Evolutionary conservation across 2,113 vertebrate species (phyloP), one percentile per base, ranked within the genome.

Genomic region (Madoqua kirkii): DNA sequence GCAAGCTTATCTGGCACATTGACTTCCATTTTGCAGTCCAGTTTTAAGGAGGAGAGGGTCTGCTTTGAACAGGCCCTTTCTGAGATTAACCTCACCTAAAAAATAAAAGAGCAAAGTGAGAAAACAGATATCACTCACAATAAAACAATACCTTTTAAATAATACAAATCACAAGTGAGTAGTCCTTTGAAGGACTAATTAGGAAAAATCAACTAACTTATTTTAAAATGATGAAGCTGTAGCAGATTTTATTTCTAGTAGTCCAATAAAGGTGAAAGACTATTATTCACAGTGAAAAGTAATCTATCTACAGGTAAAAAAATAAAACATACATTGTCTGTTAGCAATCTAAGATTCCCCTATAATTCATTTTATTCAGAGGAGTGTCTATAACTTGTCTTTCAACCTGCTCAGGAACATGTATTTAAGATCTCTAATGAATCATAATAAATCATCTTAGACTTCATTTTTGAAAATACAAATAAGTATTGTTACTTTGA

Each of bases 81-180:
- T 45, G 98, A 98, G 96, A 99, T 87, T 93, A 99, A 97, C 25
- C 99, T 98, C 93, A 99, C 99, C 99, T 99, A 31, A 25, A 23
- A 16, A 7, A 17, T 5, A n/a, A 29, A 40, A 12, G 7, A 19
- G 7, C 31, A 55, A 82, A 27, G 79, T 74, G 16, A 92, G 57
- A 76, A 82, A 84, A 82, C 10, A 92, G n/a, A 82, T 13, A n/a
- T 50, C 15, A 59, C 60, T 95, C 33, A 54, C 6, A 81, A 36
- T 13, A 71, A 95, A 89, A 67, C n/a, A 88, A 95, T 31, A 31
- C 64, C 48, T 29, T 67, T 36, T 27, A 87, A 48, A 82, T 40
- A 87, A 54, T 40, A 31, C 2, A 71, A 59, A 19, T 76, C 45
- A 96, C 54, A 94, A 71, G 19, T 9, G 31, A 87, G 48, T 21